Conservation (phyloP, 1,140 invertebrate species). For the Hycleus cichorii region DNA sequence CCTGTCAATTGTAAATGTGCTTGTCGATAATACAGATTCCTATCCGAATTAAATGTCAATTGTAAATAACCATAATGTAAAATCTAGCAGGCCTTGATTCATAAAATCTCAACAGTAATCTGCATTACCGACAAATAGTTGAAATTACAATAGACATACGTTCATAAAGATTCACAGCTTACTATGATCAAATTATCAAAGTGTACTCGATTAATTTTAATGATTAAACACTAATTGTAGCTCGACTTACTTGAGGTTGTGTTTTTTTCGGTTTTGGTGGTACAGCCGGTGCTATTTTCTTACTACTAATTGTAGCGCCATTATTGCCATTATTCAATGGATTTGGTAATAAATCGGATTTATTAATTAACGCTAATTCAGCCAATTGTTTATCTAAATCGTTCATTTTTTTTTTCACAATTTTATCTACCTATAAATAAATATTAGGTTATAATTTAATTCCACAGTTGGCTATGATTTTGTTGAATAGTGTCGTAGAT, state of each 20-base stretch:
- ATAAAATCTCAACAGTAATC: no score
- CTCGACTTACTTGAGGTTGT: slow-evolving; percentile 51
- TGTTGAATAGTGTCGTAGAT: no score
- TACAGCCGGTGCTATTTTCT: slow-evolving; percentile 66
- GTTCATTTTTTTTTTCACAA: slow-evolving; percentile 40
- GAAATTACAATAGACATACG: no score
- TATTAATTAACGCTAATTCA: slow-evolving; percentile 48
- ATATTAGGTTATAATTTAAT: not conserved
- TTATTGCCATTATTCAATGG: slow-evolving; percentile 38
- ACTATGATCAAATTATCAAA: no score
- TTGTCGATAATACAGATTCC: no score
- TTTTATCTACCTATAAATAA: not conserved
- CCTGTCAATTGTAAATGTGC: not conserved
- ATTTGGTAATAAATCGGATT: slow-evolving; percentile 46
- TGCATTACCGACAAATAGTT: no score
- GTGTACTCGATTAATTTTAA: not conserved
- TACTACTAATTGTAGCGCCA: slow-evolving; percentile 30
- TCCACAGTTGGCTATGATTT: not conserved
- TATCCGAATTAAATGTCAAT: no score
- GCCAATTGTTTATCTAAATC: slow-evolving; percentile 50
- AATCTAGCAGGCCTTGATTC: no score
- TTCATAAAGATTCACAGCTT: no score
- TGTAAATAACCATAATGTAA: no score
- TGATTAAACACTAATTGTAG: not conserved
- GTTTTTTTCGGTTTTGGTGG: slow-evolving; percentile 72